A percentile compares a stretch with the other conserved stretches of the same genome.
These are phyloP conservation scores for Lordiphosa stackelbergi DNA, from an alignment of 1,140 invertebrate genomes.

Conservation along the genomic window DNA sequence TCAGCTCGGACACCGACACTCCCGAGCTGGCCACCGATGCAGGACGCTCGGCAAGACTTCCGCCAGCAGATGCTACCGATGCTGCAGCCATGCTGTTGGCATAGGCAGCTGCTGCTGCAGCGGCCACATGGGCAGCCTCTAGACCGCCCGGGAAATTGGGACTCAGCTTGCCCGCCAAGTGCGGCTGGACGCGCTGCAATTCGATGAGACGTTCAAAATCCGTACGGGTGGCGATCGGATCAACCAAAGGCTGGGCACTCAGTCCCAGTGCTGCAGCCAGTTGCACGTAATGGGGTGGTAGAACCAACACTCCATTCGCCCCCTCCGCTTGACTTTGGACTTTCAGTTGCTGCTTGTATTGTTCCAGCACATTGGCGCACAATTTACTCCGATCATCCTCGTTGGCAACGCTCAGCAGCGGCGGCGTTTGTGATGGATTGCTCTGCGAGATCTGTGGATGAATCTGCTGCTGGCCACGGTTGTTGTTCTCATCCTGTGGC, in stretches of 20 bases:
- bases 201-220: conserved; percentile 74
- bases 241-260: conserved; percentile 64
- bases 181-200: conserved; percentile 64
- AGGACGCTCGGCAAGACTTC: conserved; percentile 41
- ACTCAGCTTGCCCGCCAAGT: conserved; percentile 59
- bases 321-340: conserved; percentile 32
- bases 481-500: conserved; percentile 69
- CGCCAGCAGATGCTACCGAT: conserved; percentile 22
- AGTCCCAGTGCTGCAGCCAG: conserved; percentile 67
- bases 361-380: conserved; percentile 63
- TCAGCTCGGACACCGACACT: conserved; percentile 54
- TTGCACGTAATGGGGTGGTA: conserved; percentile 74
- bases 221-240: conserved; percentile 65
- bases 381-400: conserved; percentile 49
- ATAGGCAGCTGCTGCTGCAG: conserved; percentile 63
- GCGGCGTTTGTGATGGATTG: conserved; percentile 11
- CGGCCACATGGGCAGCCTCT: conserved; percentile 66
- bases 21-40: conserved; percentile 63
- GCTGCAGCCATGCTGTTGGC: conserved; percentile 55
- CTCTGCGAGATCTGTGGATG: conserved; percentile 15
- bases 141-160: conserved; percentile 58
- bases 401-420: conserved; percentile 30
- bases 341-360: conserved; percentile 62
- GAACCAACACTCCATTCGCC: conserved; percentile 52
- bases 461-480: conserved; percentile 49